Evolutionary conservation across 2,797 vertebrate genomes (phyloP), one percentile per base, ranked within the genome.

Genomic region (Neopelma chrysocephalum): DNA sequence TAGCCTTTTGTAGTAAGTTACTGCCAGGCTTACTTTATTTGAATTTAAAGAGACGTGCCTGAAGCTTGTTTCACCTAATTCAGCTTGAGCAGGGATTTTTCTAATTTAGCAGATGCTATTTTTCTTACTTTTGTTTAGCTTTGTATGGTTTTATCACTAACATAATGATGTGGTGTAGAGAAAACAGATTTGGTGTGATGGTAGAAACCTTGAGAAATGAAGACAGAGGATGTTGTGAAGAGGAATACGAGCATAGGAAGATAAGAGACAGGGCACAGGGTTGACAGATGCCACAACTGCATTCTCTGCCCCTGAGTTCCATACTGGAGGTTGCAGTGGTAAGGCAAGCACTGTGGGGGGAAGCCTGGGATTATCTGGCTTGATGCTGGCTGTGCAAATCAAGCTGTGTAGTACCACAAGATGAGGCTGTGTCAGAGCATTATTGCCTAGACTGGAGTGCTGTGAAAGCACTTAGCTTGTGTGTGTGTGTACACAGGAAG

Each of bases 401-500:
- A 25, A 61, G 25, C 25, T 43, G 15, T 12, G 17, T 18, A 53
- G 21, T 25, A 13, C 22, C 31, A 45, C 20, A 32, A 56, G 38
- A 14, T 9, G 27, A 61, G 23, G 12, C 48, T 71, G 20, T 32
- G 38, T 53, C 40, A 76, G 48, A 77, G 9, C 15, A 20, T 36
- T 50, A 8, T 15, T 75, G 2, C 32, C 10, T 25, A 58, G 45
- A 11, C 43, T 82, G 32, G 10, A 58, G 17, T 54, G n/a, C 34
- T 79, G 53, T 40, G 40, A 45, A 45, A 45, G 25, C 43, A 26
- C 12, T 47, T 43, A 25, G 12, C 21, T 34, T 15, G 9, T 45
- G 14, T 0, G 0, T 34, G 17, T 34, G 17, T 20, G 12, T 31
- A 27, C 29, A 18, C 9, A 13, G 11, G 9, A 71, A 23, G 12